Evolutionary conservation across 2,888 invertebrate species (phyloP), one percentile per base, ranked within the genome.

Genomic region (Drosophila quasianomalipes): DNA sequence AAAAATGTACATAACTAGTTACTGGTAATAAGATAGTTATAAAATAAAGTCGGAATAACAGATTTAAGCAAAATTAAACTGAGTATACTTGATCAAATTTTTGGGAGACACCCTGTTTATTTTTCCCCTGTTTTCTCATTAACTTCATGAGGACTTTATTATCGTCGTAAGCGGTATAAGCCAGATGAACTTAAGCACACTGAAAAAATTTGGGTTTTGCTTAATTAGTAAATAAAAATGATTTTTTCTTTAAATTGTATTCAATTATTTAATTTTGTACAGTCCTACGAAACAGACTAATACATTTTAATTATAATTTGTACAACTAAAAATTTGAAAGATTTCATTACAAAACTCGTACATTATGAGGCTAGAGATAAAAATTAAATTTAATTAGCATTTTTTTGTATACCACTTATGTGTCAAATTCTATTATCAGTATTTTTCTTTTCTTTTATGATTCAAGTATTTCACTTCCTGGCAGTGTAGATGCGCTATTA

Each of bases 81-180:
- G 6, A 26, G 49, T 52, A 22, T 35, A 41, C n/a, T 37, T 54
- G 41, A 51, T 16, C 41, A 39, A 37, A n/a, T 22, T 53, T 58
- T 33, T 39, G 14, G 22, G n/a, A 39, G 16, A 16, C 87, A 90
- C 89, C 87, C 89, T 90, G 77, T 88, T 71, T 51, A 5, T 6
- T 6, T 52, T 16, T 64, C 58, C 58, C 70, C 72, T 79, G 64
- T 75, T 89, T 81, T 75, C 73, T 75, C 76, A 65, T 83, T 83
- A 75, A 76, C 65, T 79, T 79, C 53, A 67, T 68, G 79, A 90
- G 74, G 70, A 80, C 85, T 85, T 85, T 81, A 88, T 89, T 91
- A 82, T 77, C 71, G 64, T 73, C 66, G 66, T 66, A 65, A 68
- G 62, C 55, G 64, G 39, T 58, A 73, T 61, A 68, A 69, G 57